Base-by-base conservation (phyloP, 2,888 invertebrate species). In the Pyrrhosoma nymphula region DNA sequence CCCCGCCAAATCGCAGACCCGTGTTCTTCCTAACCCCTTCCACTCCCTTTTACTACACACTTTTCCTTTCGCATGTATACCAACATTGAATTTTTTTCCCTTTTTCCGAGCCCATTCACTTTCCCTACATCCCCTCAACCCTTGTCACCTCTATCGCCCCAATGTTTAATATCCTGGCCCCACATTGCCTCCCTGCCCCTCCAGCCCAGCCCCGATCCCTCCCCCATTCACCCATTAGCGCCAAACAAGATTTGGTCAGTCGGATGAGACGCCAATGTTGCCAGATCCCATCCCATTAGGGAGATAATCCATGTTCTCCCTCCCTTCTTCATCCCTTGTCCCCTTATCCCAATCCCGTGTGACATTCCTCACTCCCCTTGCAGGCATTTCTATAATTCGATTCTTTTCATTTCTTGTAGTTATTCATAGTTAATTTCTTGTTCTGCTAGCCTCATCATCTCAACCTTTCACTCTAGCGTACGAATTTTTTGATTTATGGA, bases 201-300 rank as follows among this genome's bases (percentile, higher is more conserved):
- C 20, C 14, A 16, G 30, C 26, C 26, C 0, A 26, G 14, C 82
- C 82, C 82, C n/a, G 10, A 35, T 82, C 82, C 18, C 26, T 16
- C 35, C 35, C 35, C 82, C 47, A 47, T 26, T 82, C 82, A n/a
- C 82, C 35, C 82, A 82, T 82, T 82, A 82, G 35, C 35, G 82
- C 82, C 82, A 35, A 82, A 35, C 82, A 82, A 35, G 82, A 35
- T 35, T 82, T 82, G 82, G 82, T 82, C 82, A 82, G 30, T 82
- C 35, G 82, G 35, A 35, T 30, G 82, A 16, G 82, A 18, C 82
- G 82, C n/a, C 82, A 18, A 82, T 82, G 30, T 82, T 82, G 0
- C 35, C 35, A 30, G 82, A 18, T 35, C 82, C 35, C 82, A 30
- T 30, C 82, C 82, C 82, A 82, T 82, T 82, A 82, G 82, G 30